Base-by-base conservation (phyloP, 2,888 invertebrate species). In the Nomada ferruginata region DNA sequence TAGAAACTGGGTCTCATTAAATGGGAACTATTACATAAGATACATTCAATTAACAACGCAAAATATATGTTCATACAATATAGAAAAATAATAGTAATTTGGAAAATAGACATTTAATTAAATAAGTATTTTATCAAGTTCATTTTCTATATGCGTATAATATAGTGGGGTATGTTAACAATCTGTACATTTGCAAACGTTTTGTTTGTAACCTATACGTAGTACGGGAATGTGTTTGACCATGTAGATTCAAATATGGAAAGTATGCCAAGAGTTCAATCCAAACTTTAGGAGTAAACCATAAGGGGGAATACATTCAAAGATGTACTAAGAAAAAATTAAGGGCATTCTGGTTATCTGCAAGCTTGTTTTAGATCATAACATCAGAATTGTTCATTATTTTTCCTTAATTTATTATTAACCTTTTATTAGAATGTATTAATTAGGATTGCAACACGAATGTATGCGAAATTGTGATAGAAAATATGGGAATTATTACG, bases 181-280 rank as follows among this genome's bases (percentile, higher is more conserved):
- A 15, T 61, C 23, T 20, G 3, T 60, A 64, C 23, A 20, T 72
- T 64, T 73, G 15, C 23, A 13, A 57, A 53, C 15, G 55, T 26
- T 83, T 63, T 68, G 53, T 81, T 68, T 69, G 65, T 83, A 77
- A 83, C 53, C 79, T 80, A 75, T 83, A 88, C 84, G 87, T 73
- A 85, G 89, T 50, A 61, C 71, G 84, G 50, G 18, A 87, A 85
- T 86, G 83, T 73, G 87, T 87, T 87, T 87, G 80, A 79, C 84
- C 81, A 89, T 85, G 81, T 63, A 83, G 70, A 76, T 78, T 89
- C 90, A 81, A 90, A 90, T 90, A 91, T 89, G 90, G 90, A 87
- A 92, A 91, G 85, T 91, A 82, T 91, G 91, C 89, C 90, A 84
- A 79, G 63, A 77, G 80, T 82, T 79, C 75, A 82, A 86, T 88